phyloP scores from a whole-genome alignment of 2,113 vertebrate genomes.

The Rhea americana region DNA sequence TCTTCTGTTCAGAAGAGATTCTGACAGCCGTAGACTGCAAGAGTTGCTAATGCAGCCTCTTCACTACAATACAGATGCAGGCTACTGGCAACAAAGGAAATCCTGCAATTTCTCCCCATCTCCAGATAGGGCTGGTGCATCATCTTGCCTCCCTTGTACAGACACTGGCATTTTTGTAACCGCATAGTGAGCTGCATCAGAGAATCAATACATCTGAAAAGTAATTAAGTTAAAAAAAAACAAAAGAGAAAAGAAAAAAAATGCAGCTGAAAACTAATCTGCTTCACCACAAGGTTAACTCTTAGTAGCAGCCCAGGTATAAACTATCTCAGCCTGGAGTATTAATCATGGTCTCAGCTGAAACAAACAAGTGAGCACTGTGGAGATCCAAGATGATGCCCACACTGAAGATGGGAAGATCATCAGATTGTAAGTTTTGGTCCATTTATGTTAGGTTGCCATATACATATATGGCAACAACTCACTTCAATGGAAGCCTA shows the following conservation, averaged over 20 bases:
- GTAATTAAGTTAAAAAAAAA: background rate
- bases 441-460: background rate
- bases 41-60: background rate
- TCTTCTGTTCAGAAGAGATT: background rate
- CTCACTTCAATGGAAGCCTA: background rate
- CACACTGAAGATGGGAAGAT: background rate
- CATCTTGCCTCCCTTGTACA: background rate
- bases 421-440: background rate
- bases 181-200: background rate
- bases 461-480: background rate
- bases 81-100: background rate
- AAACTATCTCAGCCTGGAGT: background rate
- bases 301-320: background rate
- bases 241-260: background rate
- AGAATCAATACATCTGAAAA: background rate
- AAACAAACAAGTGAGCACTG: conserved; percentile 43
- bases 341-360: conserved; percentile 16
- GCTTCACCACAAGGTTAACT: conserved; percentile 22
- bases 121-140: background rate
- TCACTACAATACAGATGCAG: background rate
- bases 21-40: background rate
- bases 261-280: background rate
- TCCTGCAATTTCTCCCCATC: background rate
- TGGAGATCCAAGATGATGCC: conserved; percentile 6
- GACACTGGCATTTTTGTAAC: background rate